Evolutionary conservation across 1,140 invertebrate genomes (phyloP), one percentile per base, ranked within the genome.

Genomic region (Pachyrhynchus sulphureomaculatus): DNA sequence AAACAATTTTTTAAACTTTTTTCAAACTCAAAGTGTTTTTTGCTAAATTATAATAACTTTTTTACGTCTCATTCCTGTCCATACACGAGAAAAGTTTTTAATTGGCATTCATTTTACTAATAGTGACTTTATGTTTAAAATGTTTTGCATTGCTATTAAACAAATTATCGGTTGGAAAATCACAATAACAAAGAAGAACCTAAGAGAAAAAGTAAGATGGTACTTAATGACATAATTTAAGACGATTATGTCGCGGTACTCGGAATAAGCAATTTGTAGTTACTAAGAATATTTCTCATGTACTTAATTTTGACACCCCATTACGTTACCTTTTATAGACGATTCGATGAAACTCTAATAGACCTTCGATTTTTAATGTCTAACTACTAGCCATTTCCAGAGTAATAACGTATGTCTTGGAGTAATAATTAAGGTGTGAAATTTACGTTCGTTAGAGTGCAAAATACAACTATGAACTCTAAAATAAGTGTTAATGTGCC

Each of bases 341-440:
- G 24, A 32, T 56, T 36, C 39, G 42, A 56, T 56, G 53, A 56
- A 56, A 53, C 53, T 24, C 42, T 56, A 44, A 56, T 56, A 56
- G 29, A 33, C 41, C 53, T 36, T 39, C 32, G 21, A 48, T 58
- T 58, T 58, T 58, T 58, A 32, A 42, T 18, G 18, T 12, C 12
- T 12, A 12, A 12, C 13, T 41, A 36, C 32, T 33, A 29, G 51
- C 51, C n/a, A 34, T 56, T 56, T 55, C 55, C 20, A 48, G 32
- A 48, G 48, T 58, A 58, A 58, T 58, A 58, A 58, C 55, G 55
- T 39, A 39, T 44, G 44, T 39, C 44, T 58, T 58, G 39, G 55
- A 48, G 44, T 44, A 58, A 58, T 58, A 58, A 58, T 58, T 58
- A 58, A 58, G 55, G 55, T 39, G 44, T 32, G 21, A 58, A 58